Base-by-base conservation (phyloP, 2,888 invertebrate species). In the Drosophila dives region DNA sequence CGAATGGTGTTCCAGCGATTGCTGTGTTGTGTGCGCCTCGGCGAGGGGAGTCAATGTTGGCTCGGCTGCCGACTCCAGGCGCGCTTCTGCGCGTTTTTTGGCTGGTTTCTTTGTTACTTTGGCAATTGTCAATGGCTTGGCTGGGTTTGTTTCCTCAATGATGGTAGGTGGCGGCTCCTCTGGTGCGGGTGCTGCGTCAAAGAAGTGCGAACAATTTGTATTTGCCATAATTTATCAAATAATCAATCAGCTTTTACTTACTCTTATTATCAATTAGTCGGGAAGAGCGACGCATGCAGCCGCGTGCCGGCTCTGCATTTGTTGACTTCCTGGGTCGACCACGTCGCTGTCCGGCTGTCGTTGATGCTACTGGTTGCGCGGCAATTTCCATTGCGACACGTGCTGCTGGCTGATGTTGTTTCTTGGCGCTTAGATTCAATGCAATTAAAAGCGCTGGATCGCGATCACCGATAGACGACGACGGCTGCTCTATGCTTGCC, bases 371-470 rank as follows among this genome's bases (percentile, higher is more conserved):
- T 3, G 91, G 90, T 20, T 84, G 80, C 0, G 92, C 81, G 5
- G 80, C 87, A n/a, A 92, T 91, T 49, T 87, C 74, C 15, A 85
- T 26, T 4, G 90, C 83, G 40, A 77, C 73, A 6, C 91, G 85
- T 6, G 60, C 70, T 5, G 64, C 20, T 23, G 36, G 49, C 20
- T 60, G 61, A 55, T 58, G 64, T 45, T 81, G 80, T 55, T 92
- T 92, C 48, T 88, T 92, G 26, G 89, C 91, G 0, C 93, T 93
- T 1, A 93, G 74, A 77, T 93, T 90, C 0, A 93, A 68, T 0
- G 93, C 93, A 0, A 89, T 82, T 0, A 93, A 77, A 34, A 93
- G 86, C 29, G 92, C 92, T 1, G 91, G 85, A 56, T 89, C 82
- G 26, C 68, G 72, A 11, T 77, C 86, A 59, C 50, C 68, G 67